Evolutionary conservation across 2,797 vertebrate genomes (phyloP).

Genomic region (Lates japonicus): DNA sequence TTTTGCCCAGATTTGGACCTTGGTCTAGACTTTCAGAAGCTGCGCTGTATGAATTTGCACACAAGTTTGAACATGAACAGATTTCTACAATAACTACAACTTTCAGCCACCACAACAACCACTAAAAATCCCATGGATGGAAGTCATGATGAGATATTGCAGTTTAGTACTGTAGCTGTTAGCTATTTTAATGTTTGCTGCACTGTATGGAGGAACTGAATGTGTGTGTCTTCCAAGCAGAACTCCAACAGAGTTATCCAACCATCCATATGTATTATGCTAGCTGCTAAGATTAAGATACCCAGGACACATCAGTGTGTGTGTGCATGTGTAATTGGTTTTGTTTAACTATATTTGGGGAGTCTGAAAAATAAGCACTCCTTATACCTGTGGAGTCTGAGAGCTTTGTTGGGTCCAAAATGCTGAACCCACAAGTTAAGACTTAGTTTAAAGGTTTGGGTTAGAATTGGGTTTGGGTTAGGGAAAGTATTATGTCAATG

Average conservation of each 20-base stretch:
- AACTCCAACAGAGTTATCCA: constrained; percentile 56
- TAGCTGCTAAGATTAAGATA: constrained; percentile 5
- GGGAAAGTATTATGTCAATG: too few species aligned
- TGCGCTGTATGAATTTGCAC: background rate
- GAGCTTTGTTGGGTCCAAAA: too few species aligned
- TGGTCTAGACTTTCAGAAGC: too few species aligned
- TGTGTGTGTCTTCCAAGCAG: too few species aligned
- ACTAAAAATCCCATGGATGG: background rate
- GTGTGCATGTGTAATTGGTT: too few species aligned
- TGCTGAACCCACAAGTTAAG: too few species aligned
- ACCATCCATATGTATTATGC: constrained; percentile 46
- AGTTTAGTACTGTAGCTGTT: constrained; percentile 4
- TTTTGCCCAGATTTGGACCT: background rate
- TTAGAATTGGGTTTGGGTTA: too few species aligned
- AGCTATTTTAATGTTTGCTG: background rate
- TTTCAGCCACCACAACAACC: background rate
- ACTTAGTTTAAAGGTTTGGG: too few species aligned
- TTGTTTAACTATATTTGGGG: too few species aligned
- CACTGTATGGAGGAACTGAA: background rate
- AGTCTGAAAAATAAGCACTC: too few species aligned
- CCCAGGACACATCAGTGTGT: constrained; percentile 4
- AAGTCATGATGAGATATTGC: background rate
- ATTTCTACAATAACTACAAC: background rate
- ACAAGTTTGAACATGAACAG: too few species aligned
- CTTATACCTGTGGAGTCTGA: too few species aligned